These are phyloP conservation scores for Psix sp. DNA, from an alignment of 1,140 invertebrate genomes.

Conservation along the genomic window DNA sequence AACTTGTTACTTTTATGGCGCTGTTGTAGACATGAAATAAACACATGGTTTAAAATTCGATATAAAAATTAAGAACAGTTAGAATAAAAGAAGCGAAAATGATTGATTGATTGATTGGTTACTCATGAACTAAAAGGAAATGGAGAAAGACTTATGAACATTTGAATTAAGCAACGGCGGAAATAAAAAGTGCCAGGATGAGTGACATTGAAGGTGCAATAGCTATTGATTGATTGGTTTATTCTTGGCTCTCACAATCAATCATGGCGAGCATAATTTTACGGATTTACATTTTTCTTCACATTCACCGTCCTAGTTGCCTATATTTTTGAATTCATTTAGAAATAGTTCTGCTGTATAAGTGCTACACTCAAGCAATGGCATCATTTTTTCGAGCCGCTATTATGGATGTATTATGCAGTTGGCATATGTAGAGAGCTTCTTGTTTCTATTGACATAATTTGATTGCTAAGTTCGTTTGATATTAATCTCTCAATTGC, in stretches of 20 bases:
- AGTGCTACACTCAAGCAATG: constrained; percentile 1
- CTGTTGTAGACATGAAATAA: no score
- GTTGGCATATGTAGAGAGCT: constrained; percentile 16
- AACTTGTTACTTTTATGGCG: no score
- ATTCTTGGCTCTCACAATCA: constrained; percentile 31
- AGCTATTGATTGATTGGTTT: constrained; percentile 47
- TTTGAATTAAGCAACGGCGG: constrained; percentile 30
- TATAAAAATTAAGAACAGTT: constrained; percentile 36
- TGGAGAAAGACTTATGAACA: constrained; percentile 16
- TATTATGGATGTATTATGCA: constrained; percentile 22
- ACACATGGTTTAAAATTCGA: no score
- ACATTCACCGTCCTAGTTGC: constrained; percentile 11
- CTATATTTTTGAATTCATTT: constrained; percentile 13
- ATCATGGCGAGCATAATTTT: constrained; percentile 28
- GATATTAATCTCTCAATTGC: constrained; percentile 48
- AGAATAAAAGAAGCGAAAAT: constrained; percentile 39
- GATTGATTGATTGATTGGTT: constrained; percentile 43
- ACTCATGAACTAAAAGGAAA: neutral
- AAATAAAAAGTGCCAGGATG: constrained; percentile 5
- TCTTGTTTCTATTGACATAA: constrained; percentile 30
- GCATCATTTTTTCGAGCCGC: constrained; percentile 24
- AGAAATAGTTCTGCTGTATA: constrained; percentile 8
- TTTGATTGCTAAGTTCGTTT: constrained; percentile 51
- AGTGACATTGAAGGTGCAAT: neutral
- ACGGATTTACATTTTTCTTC: constrained; percentile 27